Conservation (phyloP, 2,797 vertebrate species). For the Sarcophilus harrisii region DNA sequence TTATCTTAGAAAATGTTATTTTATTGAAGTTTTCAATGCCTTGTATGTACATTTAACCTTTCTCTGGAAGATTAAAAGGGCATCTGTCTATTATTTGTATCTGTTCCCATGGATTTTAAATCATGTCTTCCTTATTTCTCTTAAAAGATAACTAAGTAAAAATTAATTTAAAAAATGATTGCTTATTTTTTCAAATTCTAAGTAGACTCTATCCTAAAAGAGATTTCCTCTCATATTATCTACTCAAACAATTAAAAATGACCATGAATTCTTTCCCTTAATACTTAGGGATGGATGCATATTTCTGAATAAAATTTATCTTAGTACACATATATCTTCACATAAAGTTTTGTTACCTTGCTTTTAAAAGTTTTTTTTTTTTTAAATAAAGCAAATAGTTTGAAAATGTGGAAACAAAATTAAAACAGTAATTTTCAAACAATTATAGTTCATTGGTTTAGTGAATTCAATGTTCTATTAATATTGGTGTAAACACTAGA, state of each 20-base stretch:
- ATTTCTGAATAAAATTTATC: conserved; percentile 19
- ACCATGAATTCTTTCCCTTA: conserved; percentile 3
- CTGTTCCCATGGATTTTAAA: conserved; percentile 28
- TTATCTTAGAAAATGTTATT: conserved; percentile 39
- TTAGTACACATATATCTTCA: not conserved
- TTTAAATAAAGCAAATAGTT: conserved; percentile 30
- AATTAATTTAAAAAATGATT: not conserved
- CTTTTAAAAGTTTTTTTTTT: conserved; percentile 21
- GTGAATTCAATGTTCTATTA: not conserved
- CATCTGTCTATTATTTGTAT: not conserved
- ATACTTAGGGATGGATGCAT: conserved; percentile 32
- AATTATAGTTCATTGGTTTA: not conserved
- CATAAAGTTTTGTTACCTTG: conserved; percentile 24
- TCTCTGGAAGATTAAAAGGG: not conserved
- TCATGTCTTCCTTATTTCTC: conserved; percentile 7
- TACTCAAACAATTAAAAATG: conserved; percentile 27
- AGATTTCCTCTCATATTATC: conserved; percentile 16
- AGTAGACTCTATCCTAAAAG: not conserved
- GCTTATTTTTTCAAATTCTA: not conserved
- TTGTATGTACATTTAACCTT: not conserved
- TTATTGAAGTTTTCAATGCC: conserved; percentile 10
- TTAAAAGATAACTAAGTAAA: conserved; percentile 16
- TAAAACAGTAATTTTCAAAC: not conserved
- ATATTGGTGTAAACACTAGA: conserved; percentile 13
- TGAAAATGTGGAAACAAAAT: conserved; percentile 21